Evolutionary conservation across 2,113 vertebrate genomes (phyloP), one percentile per base, ranked within the genome.

Genomic region (Coptodon bakossiorum): DNA sequence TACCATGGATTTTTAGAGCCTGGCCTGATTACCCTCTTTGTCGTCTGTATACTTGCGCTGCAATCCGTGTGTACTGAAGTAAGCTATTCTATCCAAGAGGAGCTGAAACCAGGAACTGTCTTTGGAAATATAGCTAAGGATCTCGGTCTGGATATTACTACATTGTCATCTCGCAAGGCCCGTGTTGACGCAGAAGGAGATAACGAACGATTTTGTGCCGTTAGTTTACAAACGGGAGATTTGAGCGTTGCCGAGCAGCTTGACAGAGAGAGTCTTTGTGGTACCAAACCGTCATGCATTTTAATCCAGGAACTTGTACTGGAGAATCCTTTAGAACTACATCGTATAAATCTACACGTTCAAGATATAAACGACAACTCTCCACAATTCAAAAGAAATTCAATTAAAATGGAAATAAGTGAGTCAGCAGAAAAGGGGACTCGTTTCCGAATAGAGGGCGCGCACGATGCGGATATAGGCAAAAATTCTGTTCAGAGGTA

Each of bases 401-500:
- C 88, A 3, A 93, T 95, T 50, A 90, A 94, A 68, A 86, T 93
- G 27, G 93, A 95, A 81, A 94, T 94, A 10, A 0, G 6, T 0
- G 92, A 93, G 14, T 94, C 86, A 0, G 87, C 94, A 0, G 83
- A 56, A 0, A 95, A 86, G 5, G 94, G 92, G 0, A 84, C 53
- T 3, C 92, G 92, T 3, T 95, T 95, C 13, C 59, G 89, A 1
- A 87, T 98, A 24, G 94, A 95, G 29, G 89, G 91, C 63, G 97
- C 97, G 0, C 92, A 94, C 53, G 97, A 97, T 50, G 82, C 93
- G 57, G 97, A 98, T 85, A 94, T 96, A 22, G 96, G 93, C 24
- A 89, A 83, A 7, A 97, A 98, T 48, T 94, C 95, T 2, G 89
- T 98, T 54, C 95, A 98, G 66, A 93, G 40, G 13, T 97, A 98